phyloP scores from a whole-genome alignment of 1,140 invertebrate species.

The Vanessa tameamea region DNA sequence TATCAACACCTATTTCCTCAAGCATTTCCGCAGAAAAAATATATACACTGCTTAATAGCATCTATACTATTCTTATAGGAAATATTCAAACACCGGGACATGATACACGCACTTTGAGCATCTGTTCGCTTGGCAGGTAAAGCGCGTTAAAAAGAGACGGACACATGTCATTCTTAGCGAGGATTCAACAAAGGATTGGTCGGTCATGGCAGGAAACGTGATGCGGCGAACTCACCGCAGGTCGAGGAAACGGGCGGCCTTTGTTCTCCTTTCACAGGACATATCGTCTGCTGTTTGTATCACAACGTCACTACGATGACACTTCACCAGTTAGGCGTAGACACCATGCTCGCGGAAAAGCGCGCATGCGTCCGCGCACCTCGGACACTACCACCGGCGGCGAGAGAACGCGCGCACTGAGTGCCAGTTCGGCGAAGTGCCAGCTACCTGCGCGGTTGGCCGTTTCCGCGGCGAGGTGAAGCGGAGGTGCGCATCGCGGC shows the following conservation, averaged over 20 bases:
- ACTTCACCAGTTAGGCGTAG: constrained; percentile 64
- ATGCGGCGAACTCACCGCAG: constrained; percentile 74
- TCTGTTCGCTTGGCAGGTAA: constrained; percentile 51
- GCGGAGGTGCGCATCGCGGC: constrained; percentile 78
- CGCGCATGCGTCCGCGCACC: constrained; percentile 68
- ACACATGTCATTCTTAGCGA: constrained; percentile 61
- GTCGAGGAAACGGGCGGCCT: constrained; percentile 74
- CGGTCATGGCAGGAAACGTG: constrained; percentile 61
- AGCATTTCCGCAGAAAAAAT: constrained; percentile 45
- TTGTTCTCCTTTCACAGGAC: constrained; percentile 78
- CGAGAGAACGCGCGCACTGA: constrained; percentile 77
- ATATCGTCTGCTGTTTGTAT: constrained; percentile 62
- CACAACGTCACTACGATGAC: constrained; percentile 65
- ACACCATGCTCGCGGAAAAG: constrained; percentile 63
- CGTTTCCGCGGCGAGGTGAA: constrained; percentile 66
- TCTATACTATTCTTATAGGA: constrained; percentile 29
- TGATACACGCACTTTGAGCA: constrained; percentile 56
- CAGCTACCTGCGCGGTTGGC: constrained; percentile 59
- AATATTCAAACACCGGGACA: constrained; percentile 28
- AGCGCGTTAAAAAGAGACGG: constrained; percentile 70
- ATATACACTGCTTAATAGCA: constrained; percentile 32
- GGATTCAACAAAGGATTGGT: constrained; percentile 74
- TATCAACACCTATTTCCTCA: constrained; percentile 47
- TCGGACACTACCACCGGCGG: constrained; percentile 74
- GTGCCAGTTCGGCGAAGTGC: constrained; percentile 51